Evolutionary conservation across 2,797 vertebrate species (phyloP), one percentile per base, ranked within the genome.

Genomic region (Linurgus olivaceus): DNA sequence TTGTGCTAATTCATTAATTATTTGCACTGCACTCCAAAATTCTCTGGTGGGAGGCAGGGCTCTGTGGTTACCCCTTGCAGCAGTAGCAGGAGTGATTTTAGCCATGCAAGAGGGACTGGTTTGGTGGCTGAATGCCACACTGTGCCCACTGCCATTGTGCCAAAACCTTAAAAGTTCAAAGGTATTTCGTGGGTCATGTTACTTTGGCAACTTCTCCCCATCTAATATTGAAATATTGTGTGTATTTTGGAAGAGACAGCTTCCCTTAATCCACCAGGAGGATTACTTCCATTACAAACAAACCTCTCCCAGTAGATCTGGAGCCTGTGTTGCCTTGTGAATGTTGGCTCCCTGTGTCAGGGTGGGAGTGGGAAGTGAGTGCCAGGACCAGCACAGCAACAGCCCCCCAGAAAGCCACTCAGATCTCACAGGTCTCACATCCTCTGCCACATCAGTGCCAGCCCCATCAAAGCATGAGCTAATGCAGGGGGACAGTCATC

Each of bases 211-310:
- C 63, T 86, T 77, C 47, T 92, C 50, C 45, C 44, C 50, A 28
- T 76, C 47, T 74, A 61, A 66, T 81, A 57, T 50, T 92, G 85
- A 91, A 86, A 92, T 80, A 48, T n/a, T 4, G 13, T 94, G 88
- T 77, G 45, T 11, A 68, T 93, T 88, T 97, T 96, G 86, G 86
- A 95, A 94, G 42, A 79, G 21, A 35, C 40, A 47, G 23, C 38
- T 94, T 94, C 37, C 66, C 52, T 62, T 79, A 47, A 93, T 84
- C 77, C 72, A 80, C 45, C 59, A 86, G 74, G 51, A 59, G 74
- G 57, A 57, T 76, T 86, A 28, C 65, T 94, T 97, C 89, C 62
- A 86, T 84, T 88, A 44, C 67, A 94, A 96, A 90, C 72, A 94
- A 90, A 75, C 19, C 17, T 33, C 86, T 78, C 47, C 1, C 12